A percentile compares a stretch with the other conserved stretches of the same genome.
phyloP scores from a whole-genome alignment of 2,113 vertebrate species.

The Cyphomyrus discorhynchus region DNA sequence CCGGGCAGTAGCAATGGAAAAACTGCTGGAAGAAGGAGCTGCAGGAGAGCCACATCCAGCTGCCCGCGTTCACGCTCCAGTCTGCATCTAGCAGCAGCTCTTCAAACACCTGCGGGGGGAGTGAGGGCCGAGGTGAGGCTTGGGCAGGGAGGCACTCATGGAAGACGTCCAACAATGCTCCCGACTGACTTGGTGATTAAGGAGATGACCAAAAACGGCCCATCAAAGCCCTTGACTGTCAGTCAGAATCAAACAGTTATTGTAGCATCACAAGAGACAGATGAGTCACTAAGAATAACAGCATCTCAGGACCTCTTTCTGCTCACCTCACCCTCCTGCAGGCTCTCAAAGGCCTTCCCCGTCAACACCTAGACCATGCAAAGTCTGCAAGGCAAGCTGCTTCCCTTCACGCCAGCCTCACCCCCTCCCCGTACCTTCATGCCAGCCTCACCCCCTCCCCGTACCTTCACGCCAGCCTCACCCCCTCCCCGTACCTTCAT shows the following conservation, averaged over 20 bases:
- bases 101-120: conserved; percentile 43
- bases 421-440: conserved; percentile 35
- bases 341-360: background rate
- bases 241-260: background rate
- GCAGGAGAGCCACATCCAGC: conserved; percentile 50
- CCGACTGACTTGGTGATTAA: background rate
- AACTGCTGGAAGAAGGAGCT: conserved; percentile 54
- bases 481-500: conserved; percentile 35
- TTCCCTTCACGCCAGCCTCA: background rate
- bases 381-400: background rate
- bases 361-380: background rate
- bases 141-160: background rate
- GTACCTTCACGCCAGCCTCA: too few relatives aligned
- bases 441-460: too few relatives aligned
- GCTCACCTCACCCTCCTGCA: background rate
- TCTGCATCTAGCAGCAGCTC: conserved; percentile 47
- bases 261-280: background rate
- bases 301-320: background rate
- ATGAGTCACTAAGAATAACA: background rate
- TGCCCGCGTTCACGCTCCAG: conserved; percentile 50
- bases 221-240: background rate
- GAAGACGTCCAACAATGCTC: background rate
- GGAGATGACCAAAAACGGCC: background rate
- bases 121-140: background rate
- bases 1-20: conserved; percentile 50